phyloP scores from a whole-genome alignment of 2,797 vertebrate species.

The Fratercula arctica region DNA sequence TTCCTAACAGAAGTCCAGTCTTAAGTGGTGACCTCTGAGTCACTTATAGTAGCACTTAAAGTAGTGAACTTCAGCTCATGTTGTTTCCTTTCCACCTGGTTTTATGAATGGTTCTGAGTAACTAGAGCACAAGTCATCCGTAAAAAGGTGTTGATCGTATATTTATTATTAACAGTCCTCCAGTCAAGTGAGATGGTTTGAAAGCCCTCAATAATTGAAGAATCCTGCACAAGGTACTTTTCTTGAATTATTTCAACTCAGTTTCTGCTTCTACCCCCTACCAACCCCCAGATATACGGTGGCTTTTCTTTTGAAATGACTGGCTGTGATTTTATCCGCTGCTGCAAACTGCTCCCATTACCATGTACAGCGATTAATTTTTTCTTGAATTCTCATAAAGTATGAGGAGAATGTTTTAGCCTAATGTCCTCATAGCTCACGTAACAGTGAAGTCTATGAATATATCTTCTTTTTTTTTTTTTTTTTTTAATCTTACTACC shows the following conservation, averaged over 20 bases:
- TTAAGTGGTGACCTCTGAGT: neutral
- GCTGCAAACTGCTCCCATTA: neutral
- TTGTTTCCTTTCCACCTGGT: neutral
- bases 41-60: neutral
- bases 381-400: neutral
- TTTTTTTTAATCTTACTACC: neutral
- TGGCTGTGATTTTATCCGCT: neutral
- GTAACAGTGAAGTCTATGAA: neutral
- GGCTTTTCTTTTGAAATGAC: neutral
- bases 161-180: neutral
- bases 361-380: neutral
- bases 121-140: neutral
- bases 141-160: neutral
- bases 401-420: neutral
- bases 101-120: neutral
- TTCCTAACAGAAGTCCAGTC: accelerated
- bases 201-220: neutral
- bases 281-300: neutral
- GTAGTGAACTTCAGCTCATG: neutral
- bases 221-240: neutral
- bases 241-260: neutral
- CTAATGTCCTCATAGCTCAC: neutral
- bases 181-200: neutral
- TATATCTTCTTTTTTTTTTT: neutral
- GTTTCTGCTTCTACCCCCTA: neutral